These are phyloP conservation scores for Cyclura pinguis DNA, from an alignment of 2,797 vertebrate genomes.

Conservation along the genomic window DNA sequence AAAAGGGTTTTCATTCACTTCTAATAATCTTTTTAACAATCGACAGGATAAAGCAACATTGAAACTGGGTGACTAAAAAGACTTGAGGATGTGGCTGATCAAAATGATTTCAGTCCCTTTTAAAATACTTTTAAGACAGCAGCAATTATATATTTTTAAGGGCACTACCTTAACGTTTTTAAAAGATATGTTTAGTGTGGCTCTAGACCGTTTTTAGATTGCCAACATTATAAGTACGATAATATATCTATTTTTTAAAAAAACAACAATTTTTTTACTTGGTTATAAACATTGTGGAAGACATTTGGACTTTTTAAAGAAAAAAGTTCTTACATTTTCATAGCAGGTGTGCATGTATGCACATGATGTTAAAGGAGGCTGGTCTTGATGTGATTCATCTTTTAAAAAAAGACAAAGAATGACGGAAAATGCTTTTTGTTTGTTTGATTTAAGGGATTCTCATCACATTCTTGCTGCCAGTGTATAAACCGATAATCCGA, in stretches of 20 bases:
- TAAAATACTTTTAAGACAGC: neutral
- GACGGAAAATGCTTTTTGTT: neutral
- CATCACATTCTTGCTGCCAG: neutral
- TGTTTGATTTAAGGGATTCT: slow-evolving; percentile 14
- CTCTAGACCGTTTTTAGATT: no score
- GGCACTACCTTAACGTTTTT: neutral
- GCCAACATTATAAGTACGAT: no score
- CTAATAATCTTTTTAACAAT: neutral
- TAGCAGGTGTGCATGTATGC: neutral
- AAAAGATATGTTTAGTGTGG: no score
- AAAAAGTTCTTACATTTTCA: neutral
- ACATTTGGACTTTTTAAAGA: neutral
- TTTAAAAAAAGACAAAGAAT: neutral
- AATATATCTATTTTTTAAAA: neutral
- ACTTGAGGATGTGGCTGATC: neutral
- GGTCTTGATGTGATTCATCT: neutral
- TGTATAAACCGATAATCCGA: slow-evolving; percentile 32
- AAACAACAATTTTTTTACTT: neutral
- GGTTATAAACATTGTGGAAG: neutral
- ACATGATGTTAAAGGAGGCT: neutral
- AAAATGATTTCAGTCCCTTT: neutral
- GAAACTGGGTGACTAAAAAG: neutral
- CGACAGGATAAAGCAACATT: neutral
- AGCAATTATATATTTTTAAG: neutral
- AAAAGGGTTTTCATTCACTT: neutral